Evolutionary conservation across 2,797 vertebrate genomes (phyloP).

Genomic region (Oreortyx pictus): DNA sequence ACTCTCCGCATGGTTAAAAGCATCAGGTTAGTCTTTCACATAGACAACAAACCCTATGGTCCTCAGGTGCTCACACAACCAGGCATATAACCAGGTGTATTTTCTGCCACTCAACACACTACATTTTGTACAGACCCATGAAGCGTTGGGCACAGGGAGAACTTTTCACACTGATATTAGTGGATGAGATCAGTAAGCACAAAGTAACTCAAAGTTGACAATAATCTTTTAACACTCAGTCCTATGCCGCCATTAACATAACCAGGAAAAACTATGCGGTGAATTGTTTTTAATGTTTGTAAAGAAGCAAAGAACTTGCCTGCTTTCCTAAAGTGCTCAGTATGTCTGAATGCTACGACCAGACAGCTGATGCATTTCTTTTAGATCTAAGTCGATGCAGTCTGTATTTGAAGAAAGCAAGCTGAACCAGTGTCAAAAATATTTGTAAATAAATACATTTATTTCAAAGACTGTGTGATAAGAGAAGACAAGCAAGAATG

Average conservation of each 20-base stretch:
- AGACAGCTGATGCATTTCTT: background rate
- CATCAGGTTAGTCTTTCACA: background rate
- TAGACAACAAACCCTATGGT: background rate
- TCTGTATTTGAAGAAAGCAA: background rate
- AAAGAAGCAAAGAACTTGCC: background rate
- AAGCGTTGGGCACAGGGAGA: fast-evolving
- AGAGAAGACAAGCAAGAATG: background rate
- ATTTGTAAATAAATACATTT: background rate
- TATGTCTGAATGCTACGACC: background rate
- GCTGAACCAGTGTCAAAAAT: background rate
- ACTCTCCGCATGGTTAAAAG: background rate
- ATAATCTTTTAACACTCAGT: background rate
- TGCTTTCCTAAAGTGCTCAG: background rate
- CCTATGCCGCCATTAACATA: background rate
- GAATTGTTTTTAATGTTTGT: background rate
- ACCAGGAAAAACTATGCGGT: background rate
- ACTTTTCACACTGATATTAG: background rate
- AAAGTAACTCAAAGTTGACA: background rate
- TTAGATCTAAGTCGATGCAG: background rate
- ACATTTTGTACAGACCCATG: fast-evolving
- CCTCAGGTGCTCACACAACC: background rate
- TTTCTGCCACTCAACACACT: background rate
- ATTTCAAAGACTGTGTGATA: background rate
- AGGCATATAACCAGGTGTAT: background rate
- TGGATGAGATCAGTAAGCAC: background rate